Evolutionary conservation across 2,888 invertebrate genomes (phyloP).

Genomic region (Bellardia bayeri): DNA sequence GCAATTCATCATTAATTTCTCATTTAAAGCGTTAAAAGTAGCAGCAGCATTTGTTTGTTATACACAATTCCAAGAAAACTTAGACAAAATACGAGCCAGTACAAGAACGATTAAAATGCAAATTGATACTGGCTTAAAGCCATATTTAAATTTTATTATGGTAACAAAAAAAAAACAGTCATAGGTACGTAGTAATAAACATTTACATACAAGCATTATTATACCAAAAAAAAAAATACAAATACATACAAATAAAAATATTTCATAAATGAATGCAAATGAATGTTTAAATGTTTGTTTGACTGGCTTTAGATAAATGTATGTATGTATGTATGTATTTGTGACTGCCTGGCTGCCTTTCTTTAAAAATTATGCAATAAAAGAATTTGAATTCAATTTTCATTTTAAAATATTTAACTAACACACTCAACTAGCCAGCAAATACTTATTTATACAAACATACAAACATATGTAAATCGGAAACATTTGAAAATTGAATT

Average conservation of each 20-base stretch:
- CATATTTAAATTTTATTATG: conserved; percentile 39
- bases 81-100: background rate
- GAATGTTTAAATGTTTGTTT: conserved; percentile 9
- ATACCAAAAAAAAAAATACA: background rate
- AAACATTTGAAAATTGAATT: conserved; percentile 68
- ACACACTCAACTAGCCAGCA: conserved; percentile 4
- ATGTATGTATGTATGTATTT: too few species aligned
- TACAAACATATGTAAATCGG: background rate
- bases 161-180: background rate
- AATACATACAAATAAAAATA: background rate
- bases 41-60: background rate
- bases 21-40: background rate
- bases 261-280: conserved; percentile 15
- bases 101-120: background rate
- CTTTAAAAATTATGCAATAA: conserved; percentile 45
- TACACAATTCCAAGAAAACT: background rate
- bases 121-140: conserved; percentile 27
- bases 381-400: conserved; percentile 70
- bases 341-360: background rate
- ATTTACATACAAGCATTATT: background rate
- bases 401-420: conserved; percentile 60
- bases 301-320: background rate
- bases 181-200: background rate
- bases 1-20: background rate
- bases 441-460: background rate